A percentile compares a stretch with the other conserved stretches of the same genome.
Conservation (phyloP, 2,113 vertebrate species). For the Lota lota region DNA sequence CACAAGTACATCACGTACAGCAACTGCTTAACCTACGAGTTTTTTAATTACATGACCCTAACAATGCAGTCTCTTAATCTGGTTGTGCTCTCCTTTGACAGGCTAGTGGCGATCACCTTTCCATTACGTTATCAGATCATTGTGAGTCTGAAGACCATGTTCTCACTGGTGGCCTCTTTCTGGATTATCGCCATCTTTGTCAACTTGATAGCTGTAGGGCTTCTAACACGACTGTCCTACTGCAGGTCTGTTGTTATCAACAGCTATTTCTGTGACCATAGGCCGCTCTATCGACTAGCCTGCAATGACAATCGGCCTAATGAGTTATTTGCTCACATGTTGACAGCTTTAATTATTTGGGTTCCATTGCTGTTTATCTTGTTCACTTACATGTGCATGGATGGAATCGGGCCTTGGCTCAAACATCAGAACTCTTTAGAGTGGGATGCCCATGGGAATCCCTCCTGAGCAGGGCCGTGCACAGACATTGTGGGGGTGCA, state of each 20-base stretch:
- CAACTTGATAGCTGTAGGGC: constrained; percentile 4
- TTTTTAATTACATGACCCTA: constrained; percentile 62
- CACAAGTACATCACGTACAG: constrained; percentile 51
- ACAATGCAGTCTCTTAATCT: constrained; percentile 68
- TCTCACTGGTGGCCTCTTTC: constrained; percentile 33
- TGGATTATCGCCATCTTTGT: constrained; percentile 44
- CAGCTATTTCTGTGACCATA: constrained; percentile 49
- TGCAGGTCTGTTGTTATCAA: constrained; percentile 35
- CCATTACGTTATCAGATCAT: constrained; percentile 58
- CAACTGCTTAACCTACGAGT: constrained; percentile 58
- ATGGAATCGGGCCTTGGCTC: too few species aligned
- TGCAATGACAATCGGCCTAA: constrained; percentile 36
- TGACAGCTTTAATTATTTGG: constrained; percentile 9
- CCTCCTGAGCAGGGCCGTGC: too few species aligned
- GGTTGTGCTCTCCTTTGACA: constrained; percentile 64
- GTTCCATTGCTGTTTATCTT: constrained; percentile 32
- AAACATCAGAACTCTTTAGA: too few species aligned
- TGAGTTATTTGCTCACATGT: constrained; percentile 9
- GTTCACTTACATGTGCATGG: constrained; percentile 29
- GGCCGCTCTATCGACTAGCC: constrained; percentile 33
- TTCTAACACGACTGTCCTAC: constrained; percentile 61
- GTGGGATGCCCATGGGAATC: too few species aligned
- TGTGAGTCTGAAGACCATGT: constrained; percentile 57
- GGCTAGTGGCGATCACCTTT: constrained; percentile 67
- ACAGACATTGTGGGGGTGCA: too few species aligned